Evolutionary conservation across 2,888 invertebrate species (phyloP).

Genomic region (Cyrtodaria siliqua): DNA sequence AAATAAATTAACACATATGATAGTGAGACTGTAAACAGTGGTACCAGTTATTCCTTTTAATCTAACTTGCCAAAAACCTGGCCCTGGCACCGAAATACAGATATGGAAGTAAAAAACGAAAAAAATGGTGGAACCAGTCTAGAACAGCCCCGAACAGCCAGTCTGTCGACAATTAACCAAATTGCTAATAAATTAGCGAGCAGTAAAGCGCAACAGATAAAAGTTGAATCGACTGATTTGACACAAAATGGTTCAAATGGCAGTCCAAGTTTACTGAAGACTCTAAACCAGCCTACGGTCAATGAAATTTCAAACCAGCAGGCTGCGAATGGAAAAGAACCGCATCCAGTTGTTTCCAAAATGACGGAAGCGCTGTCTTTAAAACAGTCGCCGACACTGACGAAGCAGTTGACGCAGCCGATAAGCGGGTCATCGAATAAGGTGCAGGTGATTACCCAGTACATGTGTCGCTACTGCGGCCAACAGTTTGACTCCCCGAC

Average conservation of each 20-base stretch:
- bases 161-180: conserved; percentile 28
- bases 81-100: too few relatives aligned
- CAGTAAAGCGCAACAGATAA: conserved; percentile 41
- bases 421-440: conserved; percentile 32
- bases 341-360: conserved; percentile 35
- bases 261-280: neutral
- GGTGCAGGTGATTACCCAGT: conserved; percentile 77
- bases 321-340: conserved; percentile 8
- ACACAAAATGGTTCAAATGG: neutral
- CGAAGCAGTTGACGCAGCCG: conserved; percentile 50
- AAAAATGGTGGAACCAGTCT: too few relatives aligned
- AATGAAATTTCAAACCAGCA: conserved; percentile 11
- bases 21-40: too few relatives aligned
- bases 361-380: conserved; percentile 56
- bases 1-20: too few relatives aligned
- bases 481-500: conserved; percentile 70
- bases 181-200: conserved; percentile 53
- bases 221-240: neutral
- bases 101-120: too few relatives aligned
- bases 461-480: conserved; percentile 78
- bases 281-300: neutral
- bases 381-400: conserved; percentile 56
- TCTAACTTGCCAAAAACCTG: too few relatives aligned
- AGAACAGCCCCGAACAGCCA: too few relatives aligned
- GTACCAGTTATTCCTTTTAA: too few relatives aligned